Percentiles rank a stretch among this genome's conserved stretches.
phyloP scores from a whole-genome alignment of 2,113 vertebrate genomes.

The Zosterops lateralis region DNA sequence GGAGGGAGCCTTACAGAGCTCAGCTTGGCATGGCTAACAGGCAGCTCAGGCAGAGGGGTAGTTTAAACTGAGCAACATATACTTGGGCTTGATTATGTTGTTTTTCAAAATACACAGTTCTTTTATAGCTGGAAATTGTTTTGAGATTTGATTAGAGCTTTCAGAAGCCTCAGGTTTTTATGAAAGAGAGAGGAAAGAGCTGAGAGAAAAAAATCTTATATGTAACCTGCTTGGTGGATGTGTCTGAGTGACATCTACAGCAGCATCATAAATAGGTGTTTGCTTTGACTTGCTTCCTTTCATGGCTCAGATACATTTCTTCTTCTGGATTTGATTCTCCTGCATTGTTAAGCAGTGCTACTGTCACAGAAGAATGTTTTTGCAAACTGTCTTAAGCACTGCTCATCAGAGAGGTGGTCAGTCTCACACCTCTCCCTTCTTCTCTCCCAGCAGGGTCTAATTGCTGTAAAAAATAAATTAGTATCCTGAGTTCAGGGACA shows the following conservation, averaged over 20 bases:
- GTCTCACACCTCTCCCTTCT: background rate
- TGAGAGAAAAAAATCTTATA: background rate
- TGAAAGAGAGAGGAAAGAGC: background rate
- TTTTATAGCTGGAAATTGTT: background rate
- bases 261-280: background rate
- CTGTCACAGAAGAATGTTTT: background rate
- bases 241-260: background rate
- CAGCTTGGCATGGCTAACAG: background rate
- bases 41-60: background rate
- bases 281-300: background rate
- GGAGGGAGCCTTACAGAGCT: background rate
- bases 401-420: constrained; percentile 8
- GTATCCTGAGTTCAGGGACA: background rate
- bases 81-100: background rate
- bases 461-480: constrained; percentile 35
- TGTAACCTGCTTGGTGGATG: background rate
- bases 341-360: background rate
- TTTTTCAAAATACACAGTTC: background rate
- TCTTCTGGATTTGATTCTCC: background rate
- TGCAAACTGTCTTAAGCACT: background rate
- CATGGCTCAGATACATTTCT: background rate
- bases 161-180: background rate
- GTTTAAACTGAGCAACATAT: background rate
- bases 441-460: background rate
- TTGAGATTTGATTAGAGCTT: constrained; percentile 20